Base-by-base conservation (phyloP, 1,140 invertebrate species). In the Paralvinella palmiformis region DNA sequence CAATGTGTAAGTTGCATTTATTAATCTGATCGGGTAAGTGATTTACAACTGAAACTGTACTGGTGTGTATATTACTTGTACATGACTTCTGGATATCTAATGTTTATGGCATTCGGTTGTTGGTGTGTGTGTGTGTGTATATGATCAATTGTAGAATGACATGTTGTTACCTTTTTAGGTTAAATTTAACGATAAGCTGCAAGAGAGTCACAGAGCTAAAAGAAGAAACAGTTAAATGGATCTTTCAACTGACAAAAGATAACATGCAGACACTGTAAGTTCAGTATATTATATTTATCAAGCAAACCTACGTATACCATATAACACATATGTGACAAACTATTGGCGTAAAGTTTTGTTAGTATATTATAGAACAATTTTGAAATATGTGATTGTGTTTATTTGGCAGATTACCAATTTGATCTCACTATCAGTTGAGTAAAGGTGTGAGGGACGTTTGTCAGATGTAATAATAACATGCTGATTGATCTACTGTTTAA, bases 191-290 rank as follows among this genome's bases (percentile, higher is more conserved):
- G 10, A 68, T 87, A 7, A 72, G 72, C 44, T 85, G 83, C 41
- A 70, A 73, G 22, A 77, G 70, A 68, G 82, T 82, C 1, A 72
- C 58, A 48, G 68, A 84, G 63, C 69, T 86, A 65, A 66, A 73
- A 27, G 33, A 72, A 17, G 74, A 83, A 56, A 76, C 77, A 13
- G 64, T 83, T 1, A 78, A 84, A 36, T 88, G 85, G 85, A 82
- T 85, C 6, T 86, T 87, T 69, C 80, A 86, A 66, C 75, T 89
- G 20, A 85, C 85, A 58, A 84, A 86, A 70, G 73, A 75, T 45
- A 89, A 88, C 71, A 88, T 89, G 81, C 81, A 86, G 59, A 69
- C 76, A 17, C 75, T 84, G 75, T 89, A 86, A 71, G 82, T 84
- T 64, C 69, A 55, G 15, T 35, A 24, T 22, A 44, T 20, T 52